Evolutionary conservation across 2,113 vertebrate species (phyloP).

Genomic region (Calidris pygmaea): DNA sequence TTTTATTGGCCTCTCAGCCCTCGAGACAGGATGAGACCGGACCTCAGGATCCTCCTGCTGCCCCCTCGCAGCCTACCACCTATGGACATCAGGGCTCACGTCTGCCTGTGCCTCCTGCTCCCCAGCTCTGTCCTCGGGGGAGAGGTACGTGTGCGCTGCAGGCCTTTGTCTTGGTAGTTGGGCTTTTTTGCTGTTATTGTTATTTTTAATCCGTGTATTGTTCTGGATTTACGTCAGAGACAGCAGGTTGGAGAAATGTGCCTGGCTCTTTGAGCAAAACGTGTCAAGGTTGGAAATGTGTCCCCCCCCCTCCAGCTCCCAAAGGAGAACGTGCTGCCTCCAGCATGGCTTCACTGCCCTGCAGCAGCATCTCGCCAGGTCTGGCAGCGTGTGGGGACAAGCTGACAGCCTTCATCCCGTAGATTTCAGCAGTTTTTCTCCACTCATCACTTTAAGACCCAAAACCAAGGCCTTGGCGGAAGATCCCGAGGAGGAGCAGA

Average conservation of each 20-base stretch:
- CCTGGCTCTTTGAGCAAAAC: neutral
- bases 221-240: constrained; percentile 38
- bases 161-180: neutral
- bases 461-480: neutral
- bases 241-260: constrained; percentile 42
- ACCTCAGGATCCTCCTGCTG: neutral
- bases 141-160: neutral
- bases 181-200: constrained; percentile 7
- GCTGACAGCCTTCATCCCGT: neutral
- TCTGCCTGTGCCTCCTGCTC: neutral
- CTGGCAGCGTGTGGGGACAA: accelerated
- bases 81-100: accelerated
- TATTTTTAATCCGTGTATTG: constrained; percentile 32
- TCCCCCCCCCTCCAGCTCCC: neutral
- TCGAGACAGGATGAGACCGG: accelerated
- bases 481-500: neutral
- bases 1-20: neutral
- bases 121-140: accelerated
- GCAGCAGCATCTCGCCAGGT: neutral
- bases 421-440: neutral
- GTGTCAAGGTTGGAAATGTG: neutral
- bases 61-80: neutral
- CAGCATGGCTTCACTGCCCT: neutral
- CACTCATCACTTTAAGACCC: neutral
- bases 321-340: neutral